Evolutionary conservation across 2,888 invertebrate species (phyloP).

Genomic region (Drosophila helvetica): DNA sequence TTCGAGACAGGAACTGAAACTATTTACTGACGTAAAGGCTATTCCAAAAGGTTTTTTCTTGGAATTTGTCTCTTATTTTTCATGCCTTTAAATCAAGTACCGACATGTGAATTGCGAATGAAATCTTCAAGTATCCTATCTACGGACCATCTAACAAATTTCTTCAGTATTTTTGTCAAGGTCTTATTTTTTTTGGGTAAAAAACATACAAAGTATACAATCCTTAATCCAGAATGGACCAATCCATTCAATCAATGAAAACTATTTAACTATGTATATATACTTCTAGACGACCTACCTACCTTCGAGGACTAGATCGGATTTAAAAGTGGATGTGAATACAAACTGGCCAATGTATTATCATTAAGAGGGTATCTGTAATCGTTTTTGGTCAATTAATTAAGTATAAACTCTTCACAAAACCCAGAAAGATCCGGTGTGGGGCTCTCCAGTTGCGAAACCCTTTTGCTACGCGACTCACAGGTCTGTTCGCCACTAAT

Average conservation of each 20-base stretch:
- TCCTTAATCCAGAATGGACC: no score
- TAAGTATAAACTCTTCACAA: conserved; percentile 16
- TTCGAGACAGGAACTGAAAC: conserved; percentile 32
- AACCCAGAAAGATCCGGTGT: not conserved
- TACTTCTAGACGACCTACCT: no score
- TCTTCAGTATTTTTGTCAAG: no score
- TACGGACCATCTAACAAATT: not conserved
- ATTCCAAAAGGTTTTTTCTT: conserved; percentile 27
- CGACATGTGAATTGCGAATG: conserved; percentile 52
- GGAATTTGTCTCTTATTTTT: conserved; percentile 11
- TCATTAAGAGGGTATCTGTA: not conserved
- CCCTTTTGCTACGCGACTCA: not conserved
- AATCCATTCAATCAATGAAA: no score
- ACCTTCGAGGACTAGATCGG: no score
- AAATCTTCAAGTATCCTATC: not conserved
- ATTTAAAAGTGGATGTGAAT: no score
- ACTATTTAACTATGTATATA: no score
- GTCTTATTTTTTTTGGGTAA: no score
- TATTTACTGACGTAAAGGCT: conserved; percentile 25
- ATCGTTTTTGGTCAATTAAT: conserved; percentile 19
- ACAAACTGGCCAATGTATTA: no score
- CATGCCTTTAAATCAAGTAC: conserved; percentile 44
- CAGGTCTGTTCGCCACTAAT: not conserved
- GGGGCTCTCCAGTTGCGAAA: not conserved
- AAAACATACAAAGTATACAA: no score